Evolutionary conservation across 2,113 vertebrate species (phyloP).

Genomic region (Otolemur garnettii): DNA sequence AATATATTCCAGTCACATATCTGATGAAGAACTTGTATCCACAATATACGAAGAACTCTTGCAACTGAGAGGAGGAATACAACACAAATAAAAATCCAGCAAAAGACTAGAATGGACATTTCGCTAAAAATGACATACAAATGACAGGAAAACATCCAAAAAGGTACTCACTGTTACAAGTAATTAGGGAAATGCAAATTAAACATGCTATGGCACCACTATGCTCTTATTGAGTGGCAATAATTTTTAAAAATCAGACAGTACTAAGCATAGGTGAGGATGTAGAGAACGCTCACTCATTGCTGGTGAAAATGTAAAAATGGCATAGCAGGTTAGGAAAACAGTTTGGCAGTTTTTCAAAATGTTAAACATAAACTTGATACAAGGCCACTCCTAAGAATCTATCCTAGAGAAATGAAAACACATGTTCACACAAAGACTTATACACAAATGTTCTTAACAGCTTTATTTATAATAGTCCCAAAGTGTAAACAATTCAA

Average conservation of each 20-base stretch:
- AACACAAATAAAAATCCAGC: background rate
- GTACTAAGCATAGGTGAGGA: background rate
- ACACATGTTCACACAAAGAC: background rate
- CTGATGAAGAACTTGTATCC: background rate
- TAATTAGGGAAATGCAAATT: background rate
- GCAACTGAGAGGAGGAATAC: background rate
- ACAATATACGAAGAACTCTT: background rate
- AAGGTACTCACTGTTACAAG: background rate
- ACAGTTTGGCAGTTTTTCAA: background rate
- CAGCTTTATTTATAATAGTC: background rate
- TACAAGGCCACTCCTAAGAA: background rate
- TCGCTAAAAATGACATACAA: background rate
- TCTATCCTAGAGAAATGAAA: background rate
- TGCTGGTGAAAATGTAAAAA: background rate
- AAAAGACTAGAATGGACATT: background rate
- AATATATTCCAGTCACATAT: background rate
- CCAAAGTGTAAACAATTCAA: fast-evolving
- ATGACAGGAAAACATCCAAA: background rate
- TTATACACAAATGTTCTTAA: fast-evolving
- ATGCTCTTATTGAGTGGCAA: background rate
- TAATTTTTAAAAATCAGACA: background rate
- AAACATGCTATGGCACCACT: background rate
- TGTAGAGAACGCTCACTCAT: background rate
- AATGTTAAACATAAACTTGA: background rate
- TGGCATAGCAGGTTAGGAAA: background rate